Percentiles rank a stretch among this genome's conserved stretches.
phyloP scores from a whole-genome alignment of 2,113 vertebrate species.

The Delphinus delphis region DNA sequence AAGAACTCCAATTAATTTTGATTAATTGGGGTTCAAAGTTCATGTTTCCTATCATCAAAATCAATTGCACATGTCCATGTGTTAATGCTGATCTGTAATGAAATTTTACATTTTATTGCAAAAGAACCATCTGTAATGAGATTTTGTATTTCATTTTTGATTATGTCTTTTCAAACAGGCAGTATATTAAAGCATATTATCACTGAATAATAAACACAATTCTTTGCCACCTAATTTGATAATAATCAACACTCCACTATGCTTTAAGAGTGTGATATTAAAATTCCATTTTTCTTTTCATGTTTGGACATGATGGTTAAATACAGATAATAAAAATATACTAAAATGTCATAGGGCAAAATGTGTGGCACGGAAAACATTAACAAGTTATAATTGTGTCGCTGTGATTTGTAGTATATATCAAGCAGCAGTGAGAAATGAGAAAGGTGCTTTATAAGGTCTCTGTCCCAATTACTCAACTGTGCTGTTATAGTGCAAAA shows the following conservation, averaged over 20 bases:
- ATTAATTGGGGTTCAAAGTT: conserved; percentile 1
- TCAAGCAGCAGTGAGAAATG: neutral
- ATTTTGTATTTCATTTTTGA: conserved; percentile 37
- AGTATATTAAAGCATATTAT: neutral
- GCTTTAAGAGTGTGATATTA: neutral
- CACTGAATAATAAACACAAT: neutral
- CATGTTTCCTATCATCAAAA: neutral
- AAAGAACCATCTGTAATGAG: neutral
- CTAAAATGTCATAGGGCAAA: neutral
- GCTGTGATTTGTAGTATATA: neutral
- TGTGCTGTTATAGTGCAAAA: neutral
- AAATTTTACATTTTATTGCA: conserved; percentile 7
- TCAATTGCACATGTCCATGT: neutral
- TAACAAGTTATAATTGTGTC: neutral
- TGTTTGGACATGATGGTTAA: neutral
- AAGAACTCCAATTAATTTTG: neutral
- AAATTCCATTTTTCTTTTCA: conserved; percentile 34
- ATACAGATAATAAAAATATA: neutral
- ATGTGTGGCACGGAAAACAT: neutral
- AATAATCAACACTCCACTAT: neutral
- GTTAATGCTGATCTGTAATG: neutral
- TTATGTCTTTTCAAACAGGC: neutral
- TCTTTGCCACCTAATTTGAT: neutral
- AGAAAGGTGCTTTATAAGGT: neutral
- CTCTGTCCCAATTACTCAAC: neutral